Evolutionary conservation across 2,888 invertebrate species (phyloP), one percentile per base, ranked within the genome.

Genomic region (Hipparchia semele): DNA sequence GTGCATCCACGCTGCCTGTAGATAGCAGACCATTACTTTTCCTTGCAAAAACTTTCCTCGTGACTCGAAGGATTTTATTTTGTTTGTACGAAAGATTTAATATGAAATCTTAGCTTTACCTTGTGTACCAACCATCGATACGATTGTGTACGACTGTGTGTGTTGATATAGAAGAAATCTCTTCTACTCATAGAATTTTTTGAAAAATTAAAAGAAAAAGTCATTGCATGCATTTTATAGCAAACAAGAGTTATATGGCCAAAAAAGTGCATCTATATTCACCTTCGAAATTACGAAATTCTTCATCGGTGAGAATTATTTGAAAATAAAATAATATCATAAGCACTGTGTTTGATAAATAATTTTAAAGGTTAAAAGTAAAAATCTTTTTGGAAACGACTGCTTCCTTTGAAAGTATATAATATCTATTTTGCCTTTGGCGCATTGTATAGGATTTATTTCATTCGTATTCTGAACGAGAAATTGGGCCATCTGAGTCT

Each of bases 381-480:
- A 59, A 39, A 39, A 60, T 33, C 39, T 60, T 60, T 39, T 13
- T 9, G 62, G 62, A 46, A 46, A 62, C 9, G 62, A 62, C 13
- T n/a, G 80, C 80, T 77, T 73, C 80, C 8, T 60, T 51, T 69
- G 9, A 53, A 60, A 60, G 39, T 60, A 39, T 5, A 5, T 51
- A 60, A 39, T 60, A 60, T 5, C 3, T 51, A 70, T 65, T 65
- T 65, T 49, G 46, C 13, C 51, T n/a, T 0, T 51, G 33, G 12
- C n/a, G 53, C 1, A 39, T 81, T 81, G 80, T 76, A 75, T 76
- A 79, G 81, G 85, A 85, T 88, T 87, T 85, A 86, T 85, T 82
- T 80, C 80, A 85, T 88, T 86, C 84, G 85, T 84, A 89, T 87
- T 85, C 86, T 78, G 80, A 70, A 77, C 80, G 78, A 77, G 82